Conservation (phyloP, 2,888 invertebrate genomes). For the Eristalinus sepulchralis region DNA sequence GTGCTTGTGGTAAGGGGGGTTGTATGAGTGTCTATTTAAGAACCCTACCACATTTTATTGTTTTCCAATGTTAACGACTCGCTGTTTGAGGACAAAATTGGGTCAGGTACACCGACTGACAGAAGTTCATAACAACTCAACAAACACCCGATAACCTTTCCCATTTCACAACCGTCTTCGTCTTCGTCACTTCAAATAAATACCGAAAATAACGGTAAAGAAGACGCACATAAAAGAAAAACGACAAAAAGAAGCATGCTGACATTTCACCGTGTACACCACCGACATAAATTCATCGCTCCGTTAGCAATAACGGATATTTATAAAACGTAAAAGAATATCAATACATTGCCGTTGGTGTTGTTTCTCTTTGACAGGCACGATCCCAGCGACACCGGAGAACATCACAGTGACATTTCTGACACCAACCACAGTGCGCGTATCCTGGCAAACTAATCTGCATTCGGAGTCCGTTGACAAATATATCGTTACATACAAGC, state of each 20-base stretch:
- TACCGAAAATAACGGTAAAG: not conserved
- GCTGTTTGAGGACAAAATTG: constrained; percentile 2
- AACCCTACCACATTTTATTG: constrained; percentile 1
- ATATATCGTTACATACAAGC: constrained; percentile 95
- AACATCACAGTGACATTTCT: constrained; percentile 94
- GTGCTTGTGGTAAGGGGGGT: not conserved
- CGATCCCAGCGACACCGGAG: constrained; percentile 90
- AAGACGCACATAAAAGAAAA: not conserved
- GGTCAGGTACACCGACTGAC: constrained; percentile 39
- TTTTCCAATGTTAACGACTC: constrained; percentile 31
- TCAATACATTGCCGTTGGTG: constrained; percentile 22
- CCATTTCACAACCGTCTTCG: not conserved
- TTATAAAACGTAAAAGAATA: constrained; percentile 18
- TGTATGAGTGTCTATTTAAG: not conserved
- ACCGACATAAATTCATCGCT: not conserved
- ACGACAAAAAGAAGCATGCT: constrained; percentile 1
- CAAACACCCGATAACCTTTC: not conserved
- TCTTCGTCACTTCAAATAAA: not conserved
- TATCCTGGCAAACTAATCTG: constrained; percentile 92
- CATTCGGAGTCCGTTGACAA: constrained; percentile 86
- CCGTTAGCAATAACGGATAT: constrained; percentile 5
- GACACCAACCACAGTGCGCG: constrained; percentile 91
- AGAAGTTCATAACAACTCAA: constrained; percentile 21
- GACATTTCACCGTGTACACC: constrained; percentile 31
- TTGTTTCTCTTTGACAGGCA: constrained; percentile 83